Percentiles rank a stretch among this genome's conserved stretches.
Conservation (phyloP, 2,113 vertebrate species). For the Jaculus jaculus region DNA sequence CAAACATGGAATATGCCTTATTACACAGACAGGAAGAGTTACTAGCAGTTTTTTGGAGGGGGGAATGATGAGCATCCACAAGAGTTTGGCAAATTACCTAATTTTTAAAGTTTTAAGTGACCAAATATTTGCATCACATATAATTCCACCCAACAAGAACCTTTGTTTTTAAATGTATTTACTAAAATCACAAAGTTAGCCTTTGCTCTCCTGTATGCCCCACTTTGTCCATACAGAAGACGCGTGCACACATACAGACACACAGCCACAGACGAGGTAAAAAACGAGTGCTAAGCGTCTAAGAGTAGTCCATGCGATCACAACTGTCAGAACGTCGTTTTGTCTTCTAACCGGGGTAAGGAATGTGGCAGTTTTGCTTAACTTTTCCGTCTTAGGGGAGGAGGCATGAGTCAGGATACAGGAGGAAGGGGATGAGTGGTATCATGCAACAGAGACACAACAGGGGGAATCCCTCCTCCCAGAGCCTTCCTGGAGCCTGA, state of each 20-base stretch:
- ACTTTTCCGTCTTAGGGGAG: slow-evolving; percentile 50
- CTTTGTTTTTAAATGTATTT: slow-evolving; percentile 66
- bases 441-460: slow-evolving; percentile 79
- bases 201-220: slow-evolving; percentile 75
- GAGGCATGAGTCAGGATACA: slow-evolving; percentile 68
- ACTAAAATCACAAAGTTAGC: slow-evolving; percentile 75
- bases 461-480: slow-evolving; percentile 47
- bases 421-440: slow-evolving; percentile 67
- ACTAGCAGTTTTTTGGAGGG: slow-evolving; percentile 38
- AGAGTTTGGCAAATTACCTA: slow-evolving; percentile 63
- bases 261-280: slow-evolving; percentile 79
- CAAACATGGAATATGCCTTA: slow-evolving; percentile 43
- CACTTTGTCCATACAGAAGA: slow-evolving; percentile 75
- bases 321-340: slow-evolving; percentile 71
- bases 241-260: slow-evolving; percentile 75
- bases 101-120: slow-evolving; percentile 65
- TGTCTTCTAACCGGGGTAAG: slow-evolving; percentile 71
- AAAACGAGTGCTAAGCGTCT: slow-evolving; percentile 81
- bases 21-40: slow-evolving; percentile 72
- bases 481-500: slow-evolving; percentile 60
- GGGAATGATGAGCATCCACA: slow-evolving; percentile 68
- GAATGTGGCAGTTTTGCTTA: slow-evolving; percentile 22
- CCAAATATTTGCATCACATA: slow-evolving; percentile 60
- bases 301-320: slow-evolving; percentile 81
- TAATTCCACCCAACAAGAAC: slow-evolving; percentile 65